phyloP scores from a whole-genome alignment of 2,888 invertebrate genomes.

The Eulithis prunata region DNA sequence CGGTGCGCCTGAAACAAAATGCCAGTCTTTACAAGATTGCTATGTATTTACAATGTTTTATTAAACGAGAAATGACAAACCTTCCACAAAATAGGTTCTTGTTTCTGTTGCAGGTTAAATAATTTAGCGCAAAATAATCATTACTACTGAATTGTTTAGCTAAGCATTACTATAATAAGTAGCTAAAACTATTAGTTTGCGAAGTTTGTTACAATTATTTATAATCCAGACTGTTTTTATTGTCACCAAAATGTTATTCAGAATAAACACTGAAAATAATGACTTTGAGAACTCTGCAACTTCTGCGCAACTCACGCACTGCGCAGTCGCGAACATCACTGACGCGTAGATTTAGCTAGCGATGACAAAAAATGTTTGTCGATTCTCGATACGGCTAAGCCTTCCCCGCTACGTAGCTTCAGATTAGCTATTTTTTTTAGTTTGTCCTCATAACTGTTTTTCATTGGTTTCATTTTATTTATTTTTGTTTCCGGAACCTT shows the following conservation, averaged over 20 bases:
- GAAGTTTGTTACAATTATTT: not conserved
- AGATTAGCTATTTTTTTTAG: no score
- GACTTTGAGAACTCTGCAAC: not conserved
- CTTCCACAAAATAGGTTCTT: slow-evolving; percentile 2
- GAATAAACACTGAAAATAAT: slow-evolving; percentile 5
- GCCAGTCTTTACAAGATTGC: not conserved
- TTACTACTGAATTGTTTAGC: no score
- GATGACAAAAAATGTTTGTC: no score
- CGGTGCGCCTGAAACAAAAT: slow-evolving; percentile 43
- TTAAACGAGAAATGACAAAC: slow-evolving; percentile 20
- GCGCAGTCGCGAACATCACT: slow-evolving; percentile 21
- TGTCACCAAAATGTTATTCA: slow-evolving; percentile 19
- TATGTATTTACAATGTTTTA: not conserved
- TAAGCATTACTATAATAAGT: no score
- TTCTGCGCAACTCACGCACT: slow-evolving; percentile 28
- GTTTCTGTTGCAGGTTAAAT: no score
- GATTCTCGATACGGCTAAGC: no score
- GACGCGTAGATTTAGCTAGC: no score
- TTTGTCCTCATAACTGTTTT: no score
- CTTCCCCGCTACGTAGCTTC: no score
- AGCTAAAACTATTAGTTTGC: not conserved
- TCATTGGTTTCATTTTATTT: no score
- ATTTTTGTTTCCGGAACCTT: no score
- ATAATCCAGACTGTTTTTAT: slow-evolving; percentile 21
- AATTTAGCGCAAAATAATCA: no score